Conservation (phyloP, 2,797 vertebrate species). For the Epinephelus awoara region DNA sequence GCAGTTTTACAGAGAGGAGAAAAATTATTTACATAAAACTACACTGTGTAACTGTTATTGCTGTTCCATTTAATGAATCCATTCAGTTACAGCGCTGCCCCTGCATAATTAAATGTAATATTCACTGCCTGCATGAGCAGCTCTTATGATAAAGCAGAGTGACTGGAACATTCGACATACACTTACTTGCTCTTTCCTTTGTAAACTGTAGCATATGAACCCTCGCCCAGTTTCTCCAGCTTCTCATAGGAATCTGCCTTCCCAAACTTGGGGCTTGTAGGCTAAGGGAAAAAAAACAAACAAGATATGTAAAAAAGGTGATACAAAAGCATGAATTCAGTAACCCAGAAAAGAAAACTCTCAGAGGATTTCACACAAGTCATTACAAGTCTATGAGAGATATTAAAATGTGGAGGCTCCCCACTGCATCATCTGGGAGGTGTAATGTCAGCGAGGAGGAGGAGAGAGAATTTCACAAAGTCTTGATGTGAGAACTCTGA, state of each 20-base stretch:
- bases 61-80: constrained; percentile 32
- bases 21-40: constrained; percentile 44
- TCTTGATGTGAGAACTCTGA: constrained; percentile 20
- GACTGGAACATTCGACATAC: constrained; percentile 22
- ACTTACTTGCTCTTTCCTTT: constrained; percentile 99
- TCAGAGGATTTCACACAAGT: constrained; percentile 25
- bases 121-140: constrained; percentile 36
- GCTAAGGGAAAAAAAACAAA: constrained; percentile 79
- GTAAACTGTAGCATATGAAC: constrained; percentile 98
- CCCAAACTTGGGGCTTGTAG: constrained; percentile 98
- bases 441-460: constrained; percentile 33
- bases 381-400: constrained; percentile 30
- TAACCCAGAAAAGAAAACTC: constrained; percentile 35
- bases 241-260: constrained; percentile 99
- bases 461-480: constrained; percentile 31
- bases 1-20: constrained; percentile 11
- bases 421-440: constrained; percentile 33
- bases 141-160: constrained; percentile 29
- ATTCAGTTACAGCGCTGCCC: constrained; percentile 30
- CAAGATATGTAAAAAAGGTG: constrained; percentile 32
- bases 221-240: constrained; percentile 97
- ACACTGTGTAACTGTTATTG: constrained; percentile 36
- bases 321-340: constrained; percentile 32
- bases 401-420: constrained; percentile 55
- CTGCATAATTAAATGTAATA: constrained; percentile 44